A percentile compares a stretch with the other conserved stretches of the same genome.
These are phyloP conservation scores for Pelobates fuscus DNA, from an alignment of 2,113 vertebrate species.

Conservation along the genomic window DNA sequence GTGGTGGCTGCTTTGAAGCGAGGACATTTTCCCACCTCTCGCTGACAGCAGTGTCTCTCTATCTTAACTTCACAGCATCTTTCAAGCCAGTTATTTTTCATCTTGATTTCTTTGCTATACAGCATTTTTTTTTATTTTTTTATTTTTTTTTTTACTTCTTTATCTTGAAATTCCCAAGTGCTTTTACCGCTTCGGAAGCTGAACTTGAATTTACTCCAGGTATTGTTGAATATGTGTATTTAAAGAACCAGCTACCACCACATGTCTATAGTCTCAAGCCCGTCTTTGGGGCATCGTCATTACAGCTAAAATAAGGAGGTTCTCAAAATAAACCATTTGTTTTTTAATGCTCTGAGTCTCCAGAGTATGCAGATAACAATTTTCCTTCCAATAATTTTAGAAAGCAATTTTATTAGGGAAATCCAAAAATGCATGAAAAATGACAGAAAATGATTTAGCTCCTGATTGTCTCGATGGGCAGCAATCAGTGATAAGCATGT, in stretches of 20 bases:
- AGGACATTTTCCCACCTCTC: conserved; percentile 9
- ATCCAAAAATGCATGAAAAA: background rate
- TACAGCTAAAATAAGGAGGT: too few species aligned
- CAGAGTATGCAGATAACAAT: too few species aligned
- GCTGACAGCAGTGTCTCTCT: conserved; percentile 18
- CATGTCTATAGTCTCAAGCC: too few species aligned
- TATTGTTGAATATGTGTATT: conserved; percentile 4
- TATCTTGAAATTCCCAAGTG: conserved; percentile 18
- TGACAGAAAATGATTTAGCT: background rate
- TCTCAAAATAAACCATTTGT: too few species aligned
- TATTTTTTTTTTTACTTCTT: conserved; percentile 8
- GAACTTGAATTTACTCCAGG: conserved; percentile 30
- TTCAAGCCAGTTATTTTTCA: conserved; percentile 23
- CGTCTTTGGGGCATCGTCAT: too few species aligned
- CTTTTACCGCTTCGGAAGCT: conserved; percentile 28
- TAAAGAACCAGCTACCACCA: conserved; percentile 37
- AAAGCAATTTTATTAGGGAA: too few species aligned
- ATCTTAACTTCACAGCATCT: conserved; percentile 44
- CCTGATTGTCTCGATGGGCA: too few species aligned
- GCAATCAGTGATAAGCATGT: conserved; percentile 34
- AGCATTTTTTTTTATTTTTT: background rate
- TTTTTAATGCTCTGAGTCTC: too few species aligned
- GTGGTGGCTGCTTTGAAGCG: conserved; percentile 35
- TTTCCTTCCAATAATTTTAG: too few species aligned
- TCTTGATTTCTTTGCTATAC: conserved; percentile 29